phyloP scores from a whole-genome alignment of 2,113 vertebrate genomes.

The Oenanthe oenanthe region DNA sequence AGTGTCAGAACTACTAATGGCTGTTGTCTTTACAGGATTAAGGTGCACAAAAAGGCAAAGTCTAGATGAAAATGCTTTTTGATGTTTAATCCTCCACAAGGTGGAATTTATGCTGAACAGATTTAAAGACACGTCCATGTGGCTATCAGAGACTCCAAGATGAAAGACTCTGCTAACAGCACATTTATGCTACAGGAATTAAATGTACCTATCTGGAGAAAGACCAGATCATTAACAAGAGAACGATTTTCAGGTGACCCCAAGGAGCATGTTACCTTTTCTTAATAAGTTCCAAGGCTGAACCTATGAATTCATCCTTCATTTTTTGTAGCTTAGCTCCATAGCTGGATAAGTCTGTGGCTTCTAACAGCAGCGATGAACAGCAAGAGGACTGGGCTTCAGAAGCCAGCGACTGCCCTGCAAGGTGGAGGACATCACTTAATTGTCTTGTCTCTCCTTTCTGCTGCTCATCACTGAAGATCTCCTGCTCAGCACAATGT shows the following conservation, averaged over 20 bases:
- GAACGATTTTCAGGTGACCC: slow-evolving; percentile 26
- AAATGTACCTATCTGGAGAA: neutral
- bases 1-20: neutral
- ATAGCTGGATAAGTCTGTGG: slow-evolving; percentile 86
- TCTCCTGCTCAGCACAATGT: slow-evolving; percentile 41
- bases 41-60: neutral
- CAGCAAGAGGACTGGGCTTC: slow-evolving; percentile 86
- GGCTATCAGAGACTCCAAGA: neutral
- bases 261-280: slow-evolving; percentile 81
- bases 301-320: slow-evolving; percentile 88
- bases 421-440: slow-evolving; percentile 61
- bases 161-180: neutral
- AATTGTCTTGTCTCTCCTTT: slow-evolving; percentile 28
- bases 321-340: slow-evolving; percentile 90
- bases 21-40: slow-evolving; percentile 1
- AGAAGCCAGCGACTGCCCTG: slow-evolving; percentile 67
- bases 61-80: slow-evolving; percentile 20
- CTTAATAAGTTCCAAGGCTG: slow-evolving; percentile 89
- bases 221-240: neutral
- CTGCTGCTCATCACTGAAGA: slow-evolving; percentile 39
- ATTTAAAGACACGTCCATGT: neutral
- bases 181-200: neutral
- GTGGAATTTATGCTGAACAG: slow-evolving; percentile 5
- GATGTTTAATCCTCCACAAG: neutral
- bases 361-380: slow-evolving; percentile 85